Evolutionary conservation across 1,140 invertebrate genomes (phyloP), one percentile per base, ranked within the genome.

Genomic region (Nymphalis io): DNA sequence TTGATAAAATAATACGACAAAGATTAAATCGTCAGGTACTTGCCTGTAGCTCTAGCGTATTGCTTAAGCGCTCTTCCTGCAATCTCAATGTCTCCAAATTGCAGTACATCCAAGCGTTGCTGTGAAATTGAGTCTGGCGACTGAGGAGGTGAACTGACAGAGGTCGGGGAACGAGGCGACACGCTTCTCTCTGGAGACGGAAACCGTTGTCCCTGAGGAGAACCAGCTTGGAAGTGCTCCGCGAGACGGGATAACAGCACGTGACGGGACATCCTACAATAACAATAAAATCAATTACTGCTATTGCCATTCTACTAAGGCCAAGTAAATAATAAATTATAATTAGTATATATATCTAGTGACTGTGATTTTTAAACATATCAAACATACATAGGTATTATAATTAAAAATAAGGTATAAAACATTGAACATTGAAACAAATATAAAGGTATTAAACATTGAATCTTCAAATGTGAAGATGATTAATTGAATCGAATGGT

Each of bases 31-130:
- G 27, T 33, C 23, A 27, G 13, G 11, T 21, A 42, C 21, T 71
- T 81, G 87, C 89, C 89, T 67, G 88, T 89, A 61, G 88, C 88
- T 73, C 87, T 76, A 42, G 88, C 88, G 73, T 91, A 91, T 51
- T 90, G 87, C 63, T 91, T 91, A 2, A 91, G 82, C 13, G 88
- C 84, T 77, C 81, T 75, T 15, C 88, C 89, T 8, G 89, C 89
- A 12, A 90, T 84, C 70, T 91, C 89, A 21, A 91, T 85, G 15
- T 91, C 89, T 13, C 87, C 89, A 10, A 91, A 68, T 61, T 85
- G 86, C 15, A 89, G 68, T 6, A 88, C 65, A 44, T 88, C 85
- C 15, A 88, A 63, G 8, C 84, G 82, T 16, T 83, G 79, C 3
- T 85, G 81, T 5, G 79, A 51, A 2, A 83, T 69, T 6, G 82